phyloP scores from a whole-genome alignment of 2,113 vertebrate genomes.

The Eurystomus gularis region DNA sequence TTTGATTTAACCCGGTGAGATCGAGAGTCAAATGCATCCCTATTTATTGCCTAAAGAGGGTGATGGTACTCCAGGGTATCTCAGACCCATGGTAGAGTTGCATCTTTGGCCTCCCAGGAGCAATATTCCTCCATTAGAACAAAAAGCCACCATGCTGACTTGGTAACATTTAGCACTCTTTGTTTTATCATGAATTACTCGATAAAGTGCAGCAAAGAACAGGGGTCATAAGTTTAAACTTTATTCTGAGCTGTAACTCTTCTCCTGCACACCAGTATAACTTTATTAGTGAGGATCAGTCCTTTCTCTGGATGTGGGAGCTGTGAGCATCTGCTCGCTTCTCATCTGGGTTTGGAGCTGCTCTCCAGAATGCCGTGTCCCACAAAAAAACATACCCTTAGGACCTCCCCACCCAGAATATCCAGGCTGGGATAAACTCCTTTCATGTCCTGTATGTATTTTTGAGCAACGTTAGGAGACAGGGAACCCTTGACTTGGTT shows the following conservation, averaged over 20 bases:
- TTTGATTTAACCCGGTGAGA: not conserved
- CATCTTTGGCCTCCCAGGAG: not conserved
- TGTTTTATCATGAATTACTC: not conserved
- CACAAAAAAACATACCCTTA: not conserved
- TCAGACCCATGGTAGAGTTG: not conserved
- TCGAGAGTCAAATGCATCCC: not conserved
- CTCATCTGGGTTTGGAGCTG: not conserved
- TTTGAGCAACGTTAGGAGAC: not conserved
- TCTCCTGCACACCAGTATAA: not conserved
- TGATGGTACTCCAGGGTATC: not conserved
- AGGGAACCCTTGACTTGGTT: not conserved
- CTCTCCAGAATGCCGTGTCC: not conserved
- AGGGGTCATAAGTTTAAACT: not conserved
- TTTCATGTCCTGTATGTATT: not conserved
- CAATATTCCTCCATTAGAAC: not conserved
- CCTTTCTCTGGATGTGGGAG: not conserved
- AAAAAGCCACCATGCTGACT: not conserved
- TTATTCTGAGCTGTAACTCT: not conserved
- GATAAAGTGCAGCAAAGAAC: not conserved
- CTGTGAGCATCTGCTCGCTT: not conserved
- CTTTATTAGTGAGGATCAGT: not conserved
- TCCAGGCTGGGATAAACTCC: not conserved
- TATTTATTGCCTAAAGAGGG: not conserved
- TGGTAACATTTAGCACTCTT: not conserved
- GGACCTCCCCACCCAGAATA: not conserved